phyloP scores from a whole-genome alignment of 2,888 invertebrate genomes.

The Dione vanillae region DNA sequence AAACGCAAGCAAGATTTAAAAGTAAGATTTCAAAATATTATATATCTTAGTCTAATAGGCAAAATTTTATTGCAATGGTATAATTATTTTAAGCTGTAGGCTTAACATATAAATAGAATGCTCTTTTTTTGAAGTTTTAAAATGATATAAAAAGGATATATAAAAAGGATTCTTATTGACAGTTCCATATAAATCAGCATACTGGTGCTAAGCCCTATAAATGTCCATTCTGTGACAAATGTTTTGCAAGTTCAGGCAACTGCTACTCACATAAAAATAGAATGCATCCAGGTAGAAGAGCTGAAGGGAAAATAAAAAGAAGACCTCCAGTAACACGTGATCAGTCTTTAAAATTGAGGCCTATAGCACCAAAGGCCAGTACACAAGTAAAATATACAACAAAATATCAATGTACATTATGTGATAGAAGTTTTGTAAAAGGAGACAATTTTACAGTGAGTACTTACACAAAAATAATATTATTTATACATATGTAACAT shows the following conservation, averaged over 20 bases:
- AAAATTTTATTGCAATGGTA: background rate
- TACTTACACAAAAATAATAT: constrained; percentile 32
- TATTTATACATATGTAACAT: background rate
- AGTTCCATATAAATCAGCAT: constrained; percentile 90
- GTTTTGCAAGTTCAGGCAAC: constrained; percentile 89
- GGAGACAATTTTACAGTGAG: constrained; percentile 72
- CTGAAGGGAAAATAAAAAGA: constrained; percentile 49
- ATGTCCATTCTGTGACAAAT: constrained; percentile 89
- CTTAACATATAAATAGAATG: background rate
- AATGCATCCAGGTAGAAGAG: constrained; percentile 86
- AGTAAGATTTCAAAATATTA: constrained; percentile 61
- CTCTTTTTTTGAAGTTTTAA: too few species aligned
- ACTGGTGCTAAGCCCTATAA: constrained; percentile 89
- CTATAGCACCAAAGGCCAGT: constrained; percentile 17
- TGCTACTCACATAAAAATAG: constrained; percentile 89
- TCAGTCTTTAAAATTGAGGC: background rate
- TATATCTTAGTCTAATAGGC: background rate
- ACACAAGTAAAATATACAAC: constrained; percentile 55
- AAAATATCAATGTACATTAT: constrained; percentile 67
- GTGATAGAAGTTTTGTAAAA: constrained; percentile 68
- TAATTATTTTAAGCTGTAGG: background rate
- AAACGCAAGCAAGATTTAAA: constrained; percentile 90
- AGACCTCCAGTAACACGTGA: constrained; percentile 4
- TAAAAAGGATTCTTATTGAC: constrained; percentile 53
- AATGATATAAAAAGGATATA: background rate